Evolutionary conservation across 2,113 vertebrate species (phyloP).

Genomic region (Nycticryphes semicollaris): DNA sequence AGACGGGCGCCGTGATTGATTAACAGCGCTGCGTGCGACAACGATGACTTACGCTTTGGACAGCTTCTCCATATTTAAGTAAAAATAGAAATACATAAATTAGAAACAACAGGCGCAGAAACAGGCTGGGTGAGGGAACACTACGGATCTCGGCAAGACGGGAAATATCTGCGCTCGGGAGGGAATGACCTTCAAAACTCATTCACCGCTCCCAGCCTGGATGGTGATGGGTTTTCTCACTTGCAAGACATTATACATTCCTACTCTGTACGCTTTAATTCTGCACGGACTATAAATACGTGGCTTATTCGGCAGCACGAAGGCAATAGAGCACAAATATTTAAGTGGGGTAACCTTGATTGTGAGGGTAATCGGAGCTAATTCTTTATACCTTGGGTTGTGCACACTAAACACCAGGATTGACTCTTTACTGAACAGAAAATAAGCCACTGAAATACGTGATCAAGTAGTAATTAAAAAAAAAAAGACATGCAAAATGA

Average conservation of each 20-base stretch:
- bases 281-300: neutral
- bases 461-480: neutral
- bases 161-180: constrained; percentile 18
- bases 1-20: fast-evolving
- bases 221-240: neutral
- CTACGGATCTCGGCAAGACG: neutral
- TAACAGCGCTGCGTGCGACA: fast-evolving
- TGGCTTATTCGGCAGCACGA: neutral
- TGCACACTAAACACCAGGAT: neutral
- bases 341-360: constrained; percentile 41
- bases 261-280: neutral
- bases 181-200: constrained; percentile 80
- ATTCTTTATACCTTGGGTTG: constrained; percentile 1
- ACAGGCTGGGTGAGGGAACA: neutral
- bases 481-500: neutral
- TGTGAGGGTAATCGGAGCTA: neutral
- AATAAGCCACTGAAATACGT: neutral
- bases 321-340: neutral
- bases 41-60: fast-evolving
- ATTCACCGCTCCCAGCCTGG: constrained; percentile 26
- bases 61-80: neutral
- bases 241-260: constrained; percentile 10
- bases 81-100: neutral
- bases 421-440: neutral
- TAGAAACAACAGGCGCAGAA: neutral